Base-by-base conservation (phyloP, 2,113 vertebrate species). In the Glaucomys volans region DNA sequence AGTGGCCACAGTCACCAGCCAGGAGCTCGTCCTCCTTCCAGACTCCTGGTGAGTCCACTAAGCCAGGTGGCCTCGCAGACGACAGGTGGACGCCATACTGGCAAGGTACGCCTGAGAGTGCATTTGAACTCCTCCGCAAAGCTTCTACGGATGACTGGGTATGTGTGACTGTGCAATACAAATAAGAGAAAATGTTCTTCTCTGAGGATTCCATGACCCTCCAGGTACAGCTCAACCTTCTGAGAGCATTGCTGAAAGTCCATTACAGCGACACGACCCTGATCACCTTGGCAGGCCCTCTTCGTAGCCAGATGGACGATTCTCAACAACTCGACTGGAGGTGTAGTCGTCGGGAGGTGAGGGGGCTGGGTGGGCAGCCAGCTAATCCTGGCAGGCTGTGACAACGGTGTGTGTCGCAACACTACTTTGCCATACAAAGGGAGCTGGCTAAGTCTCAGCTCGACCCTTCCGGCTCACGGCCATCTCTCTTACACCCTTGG, bases 171-270 rank as follows among this genome's bases (percentile, higher is more conserved):
- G 52, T 90, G 7, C 71, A 71, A 85, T 4, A 50, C 35, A 93
- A 94, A 69, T 67, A 52, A 95, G 9, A 71, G 40, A 54, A 44
- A 47, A 67, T 14, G 22, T 50, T 66, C 59, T 90, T 66, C 44
- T 96, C 62, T 37, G 37, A 86, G 71, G 66, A 94, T 47, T 88
- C 66, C 50, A 52, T 85, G 79, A 85, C 64, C 72, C 2, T 94
- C 76, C 62, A 91, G 77, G 77, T 81, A 0, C 47, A 87, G 62
- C 2, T 77, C 91, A 91, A 94, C 44, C 77, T 90, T 83, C 44
- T 62, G 59, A 95, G 85, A 92, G 81, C 92, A 54, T 35, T 32
- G 94, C 66, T 86, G 66, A 30, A 83, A 94, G 79, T 54, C 79
- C 87, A 74, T 94, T 86, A 92, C 72, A 8, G 18, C 35, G 82